Percentiles rank a stretch among this genome's conserved stretches.
Evolutionary conservation across 1,140 invertebrate species (phyloP).

Genomic region (Nephila pilipes): DNA sequence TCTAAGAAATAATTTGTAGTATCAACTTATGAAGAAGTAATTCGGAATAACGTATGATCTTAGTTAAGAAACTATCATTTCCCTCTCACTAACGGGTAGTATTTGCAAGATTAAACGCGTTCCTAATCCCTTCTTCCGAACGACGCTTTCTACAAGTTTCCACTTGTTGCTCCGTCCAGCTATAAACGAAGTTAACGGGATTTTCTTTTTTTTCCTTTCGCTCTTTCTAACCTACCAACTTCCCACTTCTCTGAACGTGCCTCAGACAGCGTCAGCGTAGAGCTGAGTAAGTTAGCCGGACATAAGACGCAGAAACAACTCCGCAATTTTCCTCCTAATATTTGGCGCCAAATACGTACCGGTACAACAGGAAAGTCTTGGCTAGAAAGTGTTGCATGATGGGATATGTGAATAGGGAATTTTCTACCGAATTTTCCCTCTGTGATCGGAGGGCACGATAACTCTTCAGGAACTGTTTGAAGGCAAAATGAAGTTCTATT

Average conservation of each 20-base stretch:
- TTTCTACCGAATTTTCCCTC: background rate
- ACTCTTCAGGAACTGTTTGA: background rate
- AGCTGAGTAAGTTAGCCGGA: conserved; percentile 26
- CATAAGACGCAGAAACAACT: conserved; percentile 24
- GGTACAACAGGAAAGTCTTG: conserved; percentile 48
- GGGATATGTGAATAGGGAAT: conserved; percentile 7
- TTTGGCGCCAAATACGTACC: conserved; percentile 55
- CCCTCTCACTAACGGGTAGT: background rate
- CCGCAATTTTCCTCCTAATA: conserved; percentile 30
- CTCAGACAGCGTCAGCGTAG: conserved; percentile 15
- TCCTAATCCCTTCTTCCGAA: background rate
- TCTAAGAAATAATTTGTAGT: too few species aligned
- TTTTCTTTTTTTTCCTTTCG: conserved; percentile 18
- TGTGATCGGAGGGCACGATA: background rate
- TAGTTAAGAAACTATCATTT: too few species aligned
- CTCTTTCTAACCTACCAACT: background rate
- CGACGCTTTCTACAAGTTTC: background rate
- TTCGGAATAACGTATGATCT: too few species aligned
- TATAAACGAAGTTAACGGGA: conserved; percentile 51
- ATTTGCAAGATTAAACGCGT: background rate
- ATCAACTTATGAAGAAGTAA: too few species aligned
- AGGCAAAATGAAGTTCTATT: background rate
- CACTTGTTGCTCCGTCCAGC: conserved; percentile 38
- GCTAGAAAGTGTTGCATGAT: conserved; percentile 12
- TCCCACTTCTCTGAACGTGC: conserved; percentile 46